Base-by-base conservation (phyloP, 2,113 vertebrate species). In the Spea multiplicata region DNA sequence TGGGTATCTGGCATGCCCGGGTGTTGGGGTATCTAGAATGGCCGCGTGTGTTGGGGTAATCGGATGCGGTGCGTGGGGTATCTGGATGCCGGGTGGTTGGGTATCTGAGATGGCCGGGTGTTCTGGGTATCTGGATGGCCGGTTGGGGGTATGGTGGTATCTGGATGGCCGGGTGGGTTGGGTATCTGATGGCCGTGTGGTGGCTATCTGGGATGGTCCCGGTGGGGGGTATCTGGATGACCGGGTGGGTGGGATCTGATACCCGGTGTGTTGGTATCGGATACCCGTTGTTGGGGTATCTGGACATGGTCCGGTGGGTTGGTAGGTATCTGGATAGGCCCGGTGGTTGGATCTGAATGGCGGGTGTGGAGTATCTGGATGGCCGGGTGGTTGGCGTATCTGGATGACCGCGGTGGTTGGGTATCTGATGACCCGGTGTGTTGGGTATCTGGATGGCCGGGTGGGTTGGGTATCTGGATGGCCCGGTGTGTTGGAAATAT, bases 151-250 rank as follows among this genome's bases (percentile, higher is more conserved):
- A 9, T 1, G 47, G 14, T 16, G 5, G 47, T 45, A 45, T 14
- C 4, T 67, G 67, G 47, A 17, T 14, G 69, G 50, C 8, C 47
- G 49, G 0, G 3, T 16, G 5, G 68, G 8, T 3, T 96, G 95
- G 96, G 96, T 85, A 87, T 88, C 73, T 6, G 75, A 66, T n/a
- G n/a, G n/a, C n/a, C n/a, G 47, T 8, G 46, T 81, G 82, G 10
- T 9, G 9, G 14, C 4, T 3, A n/a, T 5, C 2, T 3, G 46
- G n/a, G 3, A 16, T n/a, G 5, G 10, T n/a, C 55, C 8, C 3
- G 16, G 6, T 5, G 1, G 62, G n/a, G 62, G 6, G 62, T 13
- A 8, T 64, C 14, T 6, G 62, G 62, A 59, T 10, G n/a, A 3
- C 3, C 10, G 8, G 62, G 62, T 14, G 10, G 14, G 10, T 14